These are phyloP conservation scores for Smutsia gigantea DNA, from an alignment of 2,797 vertebrate species.

Conservation along the genomic window DNA sequence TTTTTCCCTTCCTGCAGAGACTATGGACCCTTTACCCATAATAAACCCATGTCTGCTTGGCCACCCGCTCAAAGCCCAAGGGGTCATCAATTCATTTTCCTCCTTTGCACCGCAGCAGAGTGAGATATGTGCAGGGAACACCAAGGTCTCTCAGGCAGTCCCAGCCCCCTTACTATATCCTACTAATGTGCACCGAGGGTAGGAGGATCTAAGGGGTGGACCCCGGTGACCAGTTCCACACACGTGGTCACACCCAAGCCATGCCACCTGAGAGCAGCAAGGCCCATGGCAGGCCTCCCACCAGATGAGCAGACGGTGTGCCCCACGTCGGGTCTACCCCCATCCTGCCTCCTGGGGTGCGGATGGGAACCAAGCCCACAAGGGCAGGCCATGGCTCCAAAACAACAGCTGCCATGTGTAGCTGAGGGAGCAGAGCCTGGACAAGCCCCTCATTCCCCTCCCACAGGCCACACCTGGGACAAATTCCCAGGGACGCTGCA, in stretches of 20 bases:
- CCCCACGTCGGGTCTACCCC: accelerated
- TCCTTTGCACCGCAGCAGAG: not conserved
- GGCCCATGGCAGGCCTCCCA: not conserved
- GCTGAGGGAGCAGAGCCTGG: not conserved
- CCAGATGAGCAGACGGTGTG: not conserved
- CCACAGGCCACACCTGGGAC: not conserved
- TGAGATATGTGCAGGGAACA: accelerated
- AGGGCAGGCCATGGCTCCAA: not conserved
- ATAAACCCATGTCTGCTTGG: not conserved
- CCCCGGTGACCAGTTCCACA: not conserved
- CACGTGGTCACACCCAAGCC: accelerated
- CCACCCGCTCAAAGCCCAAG: not conserved
- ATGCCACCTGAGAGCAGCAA: not conserved
- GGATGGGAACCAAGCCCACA: not conserved
- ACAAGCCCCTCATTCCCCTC: not conserved
- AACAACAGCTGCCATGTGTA: not conserved
- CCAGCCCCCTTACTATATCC: not conserved
- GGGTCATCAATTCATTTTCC: not conserved
- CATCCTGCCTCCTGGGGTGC: not conserved
- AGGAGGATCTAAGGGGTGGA: not conserved
- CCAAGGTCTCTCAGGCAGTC: not conserved
- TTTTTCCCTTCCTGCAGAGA: not conserved
- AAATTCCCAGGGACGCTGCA: not conserved
- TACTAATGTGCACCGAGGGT: not conserved
- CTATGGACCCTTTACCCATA: not conserved